Evolutionary conservation across 53 echinoderm and acorn worm species (phyloP), one percentile per base, ranked within the genome.

Genomic region (Astropecten irregularis): DNA sequence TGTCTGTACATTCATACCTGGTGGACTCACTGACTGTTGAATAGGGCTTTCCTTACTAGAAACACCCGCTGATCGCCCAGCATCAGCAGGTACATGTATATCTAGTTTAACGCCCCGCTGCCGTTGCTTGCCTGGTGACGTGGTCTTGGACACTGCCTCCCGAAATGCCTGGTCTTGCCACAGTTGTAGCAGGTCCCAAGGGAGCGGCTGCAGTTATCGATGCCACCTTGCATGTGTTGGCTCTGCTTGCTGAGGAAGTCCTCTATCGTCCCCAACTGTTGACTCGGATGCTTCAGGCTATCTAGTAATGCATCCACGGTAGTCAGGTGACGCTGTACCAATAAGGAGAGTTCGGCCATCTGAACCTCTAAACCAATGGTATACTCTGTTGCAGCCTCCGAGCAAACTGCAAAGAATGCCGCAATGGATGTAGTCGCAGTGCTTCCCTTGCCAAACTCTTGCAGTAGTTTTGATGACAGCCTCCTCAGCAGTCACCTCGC

Each of bases 311-410:
- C 56, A 4, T 69, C 49, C 84, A 84, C 71, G 0, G 60, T 70
- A n/a, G 71, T 71, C 22, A 84, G 50, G 0, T 71, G 42, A 16
- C 57, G 66, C 28, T 14, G 15, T 22, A 84, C 84, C n/a, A 8
- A 82, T 49, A 0, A 65, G 39, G 1, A 49, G 31, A 16, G 66
- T 50, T 19, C 71, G 11, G n/a, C n/a, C 51, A 6, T 71, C 32
- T 11, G 61, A 9, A 77, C 52, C 55, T 86, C 74, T 2, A 86
- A 40, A 0, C 46, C 84, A 19, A 84, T 49, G 2, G 84, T 72
- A 26, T 84, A 72, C 25, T 56, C 47, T 1, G 20, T 64, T 27
- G 47, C 31, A 37, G 62, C 48, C 23, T 86, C 86, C 16, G 50
- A 77, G 0, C 32, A 5, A 15, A 49, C 23, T 1, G 56, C 40